These are phyloP conservation scores for Lasaia peninsularis DNA, from an alignment of 1,140 invertebrate species.

Conservation along the genomic window DNA sequence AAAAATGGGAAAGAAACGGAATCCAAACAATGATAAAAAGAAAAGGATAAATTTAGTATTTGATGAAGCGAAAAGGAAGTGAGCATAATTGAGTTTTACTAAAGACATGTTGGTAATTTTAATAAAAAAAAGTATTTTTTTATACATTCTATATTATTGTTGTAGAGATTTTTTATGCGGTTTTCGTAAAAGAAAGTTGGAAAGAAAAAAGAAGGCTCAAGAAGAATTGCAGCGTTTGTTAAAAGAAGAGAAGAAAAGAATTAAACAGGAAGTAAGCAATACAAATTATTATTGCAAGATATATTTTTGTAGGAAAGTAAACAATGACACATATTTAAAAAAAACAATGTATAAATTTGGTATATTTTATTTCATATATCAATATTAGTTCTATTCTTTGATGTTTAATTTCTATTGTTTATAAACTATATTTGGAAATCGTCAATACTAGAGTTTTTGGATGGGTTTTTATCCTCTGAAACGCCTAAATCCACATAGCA, in stretches of 20 bases:
- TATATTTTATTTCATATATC: no score
- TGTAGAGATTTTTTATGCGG: conserved; percentile 84
- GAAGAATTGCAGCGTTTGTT: conserved; percentile 82
- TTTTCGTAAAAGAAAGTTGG: conserved; percentile 86
- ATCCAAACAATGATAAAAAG: conserved; percentile 53
- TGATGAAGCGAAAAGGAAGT: conserved; percentile 72
- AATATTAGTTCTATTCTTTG: no score
- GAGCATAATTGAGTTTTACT: conserved; percentile 17
- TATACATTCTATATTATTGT: conserved; percentile 18
- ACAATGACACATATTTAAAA: no score
- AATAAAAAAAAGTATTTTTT: no score
- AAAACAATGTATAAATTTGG: no score
- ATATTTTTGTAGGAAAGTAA: not conserved
- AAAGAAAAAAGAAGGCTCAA: conserved; percentile 83
- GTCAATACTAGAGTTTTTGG: no score
- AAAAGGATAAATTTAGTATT: conserved; percentile 70
- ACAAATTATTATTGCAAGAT: not conserved
- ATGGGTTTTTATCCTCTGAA: no score
- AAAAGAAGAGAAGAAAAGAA: conserved; percentile 85
- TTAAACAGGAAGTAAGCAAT: conserved; percentile 82
- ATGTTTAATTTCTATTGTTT: no score
- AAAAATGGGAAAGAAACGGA: conserved; percentile 57
- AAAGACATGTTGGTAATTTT: not conserved
- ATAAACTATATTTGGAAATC: no score
- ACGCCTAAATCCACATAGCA: no score